Evolutionary conservation across 2,888 invertebrate genomes (phyloP), one percentile per base, ranked within the genome.

Genomic region (Temnothorax rugatulus): DNA sequence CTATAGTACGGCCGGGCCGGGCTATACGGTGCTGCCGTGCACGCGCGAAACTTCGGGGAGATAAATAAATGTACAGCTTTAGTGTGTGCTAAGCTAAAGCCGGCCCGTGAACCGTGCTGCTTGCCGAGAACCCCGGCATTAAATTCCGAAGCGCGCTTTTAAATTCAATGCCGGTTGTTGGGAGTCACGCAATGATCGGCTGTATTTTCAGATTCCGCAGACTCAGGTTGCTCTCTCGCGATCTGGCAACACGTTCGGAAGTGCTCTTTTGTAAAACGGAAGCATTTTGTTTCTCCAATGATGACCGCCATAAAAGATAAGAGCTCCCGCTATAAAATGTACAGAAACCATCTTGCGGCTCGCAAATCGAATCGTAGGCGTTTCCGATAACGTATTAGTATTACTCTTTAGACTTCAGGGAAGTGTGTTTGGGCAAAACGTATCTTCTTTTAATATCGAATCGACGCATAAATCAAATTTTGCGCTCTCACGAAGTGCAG

Each of bases 11-110:
- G 77, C 66, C 18, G 38, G 50, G 38, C 25, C 59, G 29, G 29
- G 29, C 29, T 29, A 29, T 29, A 71, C 71, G 34, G 47, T 41
- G 21, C 34, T 29, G 59, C 71, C 21, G 57, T 41, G 34, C 21
- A 57, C 66, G 76, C 57, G 79, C 73, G 34, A 79, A 79, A 79
- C 79, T 79, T 79, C 8, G 38, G 59, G 59, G 47, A 73, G 79
- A 81, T 81, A 81, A 81, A 81, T 81, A 81, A 81, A 81, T 73
- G 79, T 81, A 81, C 38, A 59, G 79, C 74, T 68, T 64, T 18
- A 34, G 47, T 54, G 77, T 29, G 54, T 44, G 59, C 79, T 81
- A 73, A 81, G 79, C 59, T 59, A 71, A 81, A 73, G 57, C 79
- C 73, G 47, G 73, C 2, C 44, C 47, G 15, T 44, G 29, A 29